These are phyloP conservation scores for Fregetta grallaria DNA, from an alignment of 2,113 vertebrate genomes.

Conservation along the genomic window DNA sequence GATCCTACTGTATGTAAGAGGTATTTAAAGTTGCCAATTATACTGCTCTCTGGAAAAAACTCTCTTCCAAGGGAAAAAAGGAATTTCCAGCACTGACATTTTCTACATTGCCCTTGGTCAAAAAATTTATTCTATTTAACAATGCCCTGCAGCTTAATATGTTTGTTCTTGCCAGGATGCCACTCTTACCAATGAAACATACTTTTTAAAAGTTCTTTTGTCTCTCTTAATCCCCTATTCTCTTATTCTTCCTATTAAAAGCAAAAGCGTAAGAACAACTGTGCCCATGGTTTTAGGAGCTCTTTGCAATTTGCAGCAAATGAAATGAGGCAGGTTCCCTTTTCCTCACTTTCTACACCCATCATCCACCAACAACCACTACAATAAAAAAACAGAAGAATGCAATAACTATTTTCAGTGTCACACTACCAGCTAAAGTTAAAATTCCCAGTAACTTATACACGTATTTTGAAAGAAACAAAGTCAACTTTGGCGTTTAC, in stretches of 20 bases:
- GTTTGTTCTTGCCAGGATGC: conserved; percentile 42
- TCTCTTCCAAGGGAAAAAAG: background rate
- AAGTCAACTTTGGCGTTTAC: conserved; percentile 15
- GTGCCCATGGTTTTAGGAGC: background rate
- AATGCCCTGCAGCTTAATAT: conserved; percentile 32
- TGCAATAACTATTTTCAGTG: background rate
- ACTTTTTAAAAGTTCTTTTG: conserved; percentile 32
- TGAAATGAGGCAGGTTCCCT: background rate
- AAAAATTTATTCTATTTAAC: conserved; percentile 27
- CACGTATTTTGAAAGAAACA: conserved; percentile 27
- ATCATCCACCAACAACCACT: background rate
- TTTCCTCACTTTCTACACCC: background rate
- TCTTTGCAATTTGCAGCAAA: background rate
- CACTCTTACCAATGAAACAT: conserved; percentile 15
- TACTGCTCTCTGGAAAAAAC: background rate
- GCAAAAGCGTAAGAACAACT: background rate
- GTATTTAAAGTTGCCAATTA: conserved; percentile 21
- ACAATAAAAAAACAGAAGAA: background rate
- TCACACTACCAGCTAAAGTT: background rate
- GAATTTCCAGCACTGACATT: conserved; percentile 8
- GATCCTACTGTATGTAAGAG: background rate
- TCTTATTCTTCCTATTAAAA: conserved; percentile 5
- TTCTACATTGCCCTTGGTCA: background rate
- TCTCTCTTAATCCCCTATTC: background rate
- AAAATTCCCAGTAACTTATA: background rate